phyloP scores from a whole-genome alignment of 2,888 invertebrate species.

The Oxycera nigricornis region DNA sequence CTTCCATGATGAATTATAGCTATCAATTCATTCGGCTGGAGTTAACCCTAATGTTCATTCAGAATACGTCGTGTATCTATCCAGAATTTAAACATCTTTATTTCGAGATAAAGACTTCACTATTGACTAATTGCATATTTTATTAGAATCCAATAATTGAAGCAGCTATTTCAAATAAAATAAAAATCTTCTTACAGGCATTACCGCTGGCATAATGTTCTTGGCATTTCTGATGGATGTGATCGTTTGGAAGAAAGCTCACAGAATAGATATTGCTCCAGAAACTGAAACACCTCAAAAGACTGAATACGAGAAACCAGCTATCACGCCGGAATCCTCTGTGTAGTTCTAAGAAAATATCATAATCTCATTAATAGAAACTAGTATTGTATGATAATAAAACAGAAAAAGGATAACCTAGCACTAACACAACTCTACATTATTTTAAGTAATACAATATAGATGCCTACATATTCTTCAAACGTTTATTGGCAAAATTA shows the following conservation, averaged over 20 bases:
- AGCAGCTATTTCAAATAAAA: too few species aligned
- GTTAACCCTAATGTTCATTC: too few species aligned
- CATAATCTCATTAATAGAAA: conserved; percentile 3
- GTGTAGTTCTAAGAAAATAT: conserved; percentile 51
- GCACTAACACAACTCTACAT: conserved; percentile 25
- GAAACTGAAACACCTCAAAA: conserved; percentile 56
- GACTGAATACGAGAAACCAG: conserved; percentile 56
- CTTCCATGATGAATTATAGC: too few species aligned
- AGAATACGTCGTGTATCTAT: too few species aligned
- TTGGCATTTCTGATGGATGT: conserved; percentile 88
- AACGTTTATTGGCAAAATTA: not conserved
- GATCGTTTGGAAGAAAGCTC: conserved; percentile 88
- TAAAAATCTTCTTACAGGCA: conserved; percentile 69
- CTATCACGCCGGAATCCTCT: conserved; percentile 56
- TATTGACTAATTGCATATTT: too few species aligned
- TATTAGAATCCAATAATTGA: too few species aligned
- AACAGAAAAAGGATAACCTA: not conserved
- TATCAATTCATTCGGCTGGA: too few species aligned
- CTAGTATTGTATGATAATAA: conserved; percentile 16
- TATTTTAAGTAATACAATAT: not conserved
- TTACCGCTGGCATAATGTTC: conserved; percentile 84
- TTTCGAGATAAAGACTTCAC: too few species aligned
- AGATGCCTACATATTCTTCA: not conserved
- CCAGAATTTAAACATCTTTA: too few species aligned
- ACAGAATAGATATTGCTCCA: conserved; percentile 76